Percentiles rank a stretch among this genome's conserved stretches.
phyloP scores from a whole-genome alignment of 1,140 invertebrate genomes.

The Caerostris darwini region DNA sequence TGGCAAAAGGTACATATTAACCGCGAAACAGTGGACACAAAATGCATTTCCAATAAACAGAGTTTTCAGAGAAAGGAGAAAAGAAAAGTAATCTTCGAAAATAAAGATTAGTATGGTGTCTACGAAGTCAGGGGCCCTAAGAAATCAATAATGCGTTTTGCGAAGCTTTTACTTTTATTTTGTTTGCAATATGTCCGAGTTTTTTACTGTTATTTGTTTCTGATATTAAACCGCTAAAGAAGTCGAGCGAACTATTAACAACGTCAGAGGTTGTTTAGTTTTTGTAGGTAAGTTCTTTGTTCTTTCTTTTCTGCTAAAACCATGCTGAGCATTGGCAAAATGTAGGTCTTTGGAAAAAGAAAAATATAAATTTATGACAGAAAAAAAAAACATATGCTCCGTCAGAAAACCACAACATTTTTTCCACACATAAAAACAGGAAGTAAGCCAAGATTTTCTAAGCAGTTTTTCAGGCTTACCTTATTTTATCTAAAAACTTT shows the following conservation, averaged over 20 bases:
- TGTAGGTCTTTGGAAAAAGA: conserved; percentile 11
- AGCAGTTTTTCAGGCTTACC: background rate
- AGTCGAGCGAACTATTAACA: conserved; percentile 59
- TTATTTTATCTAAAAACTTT: conserved; percentile 16
- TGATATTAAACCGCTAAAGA: conserved; percentile 48
- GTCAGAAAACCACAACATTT: conserved; percentile 22
- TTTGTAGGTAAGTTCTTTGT: background rate
- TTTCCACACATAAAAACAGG: conserved; percentile 17
- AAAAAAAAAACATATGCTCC: conserved; percentile 15
- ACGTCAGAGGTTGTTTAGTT: conserved; percentile 24
- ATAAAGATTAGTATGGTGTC: conserved; percentile 45
- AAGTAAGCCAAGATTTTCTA: background rate
- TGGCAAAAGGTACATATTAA: conserved; percentile 39
- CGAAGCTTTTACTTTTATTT: conserved; percentile 41
- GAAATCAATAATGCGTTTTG: conserved; percentile 58
- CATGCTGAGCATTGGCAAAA: conserved; percentile 22
- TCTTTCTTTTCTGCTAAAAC: background rate
- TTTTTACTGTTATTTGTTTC: conserved; percentile 40
- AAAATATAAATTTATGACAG: conserved; percentile 20
- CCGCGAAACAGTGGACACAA: conserved; percentile 38
- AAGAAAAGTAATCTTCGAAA: conserved; percentile 21
- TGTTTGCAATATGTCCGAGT: conserved; percentile 27
- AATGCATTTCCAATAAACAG: conserved; percentile 66
- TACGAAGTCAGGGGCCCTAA: conserved; percentile 45
- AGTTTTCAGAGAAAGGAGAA: background rate